phyloP scores from a whole-genome alignment of 2,113 vertebrate species.

The Himantopus leucocephalus region DNA sequence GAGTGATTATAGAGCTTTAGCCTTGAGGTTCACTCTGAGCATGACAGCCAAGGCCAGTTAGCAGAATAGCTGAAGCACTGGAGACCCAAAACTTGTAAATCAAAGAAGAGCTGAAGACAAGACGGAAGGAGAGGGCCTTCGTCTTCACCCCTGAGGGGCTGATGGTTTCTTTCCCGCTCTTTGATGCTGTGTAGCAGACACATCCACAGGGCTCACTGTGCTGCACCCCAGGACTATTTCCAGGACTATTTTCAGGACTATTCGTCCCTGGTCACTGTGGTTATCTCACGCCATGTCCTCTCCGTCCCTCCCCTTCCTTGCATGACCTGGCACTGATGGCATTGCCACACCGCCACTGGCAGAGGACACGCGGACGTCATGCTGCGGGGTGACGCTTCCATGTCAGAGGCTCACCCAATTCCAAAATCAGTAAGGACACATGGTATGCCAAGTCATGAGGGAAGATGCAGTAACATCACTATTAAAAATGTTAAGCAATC shows the following conservation, averaged over 20 bases:
- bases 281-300: neutral
- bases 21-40: neutral
- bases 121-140: neutral
- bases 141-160: neutral
- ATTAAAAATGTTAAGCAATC: neutral
- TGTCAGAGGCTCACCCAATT: neutral
- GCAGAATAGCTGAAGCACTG: neutral
- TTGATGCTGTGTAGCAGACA: neutral
- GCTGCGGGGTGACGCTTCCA: neutral
- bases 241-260: neutral
- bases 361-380: accelerated
- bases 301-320: neutral
- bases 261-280: neutral
- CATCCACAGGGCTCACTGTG: neutral
- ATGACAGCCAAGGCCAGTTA: neutral
- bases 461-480: neutral
- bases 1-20: neutral
- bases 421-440: neutral
- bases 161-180: neutral
- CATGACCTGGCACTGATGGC: accelerated
- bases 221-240: neutral
- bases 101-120: neutral
- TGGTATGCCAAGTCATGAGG: accelerated
- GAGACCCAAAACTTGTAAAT: neutral
- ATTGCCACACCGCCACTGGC: neutral